These are phyloP conservation scores for Brachionus angularis DNA, from an alignment of 1,140 invertebrate species.

Conservation along the genomic window DNA sequence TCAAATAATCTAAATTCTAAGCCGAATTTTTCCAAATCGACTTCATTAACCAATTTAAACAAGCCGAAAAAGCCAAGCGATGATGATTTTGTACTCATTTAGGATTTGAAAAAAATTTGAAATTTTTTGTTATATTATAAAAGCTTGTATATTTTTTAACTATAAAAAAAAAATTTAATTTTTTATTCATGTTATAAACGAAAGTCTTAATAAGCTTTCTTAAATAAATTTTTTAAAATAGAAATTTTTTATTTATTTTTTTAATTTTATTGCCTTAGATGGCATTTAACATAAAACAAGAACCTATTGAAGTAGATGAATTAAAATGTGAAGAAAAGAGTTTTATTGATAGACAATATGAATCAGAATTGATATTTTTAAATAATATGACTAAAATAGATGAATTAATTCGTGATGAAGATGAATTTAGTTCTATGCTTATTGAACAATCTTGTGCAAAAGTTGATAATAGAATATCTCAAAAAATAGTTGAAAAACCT, in stretches of 20 bases:
- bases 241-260: not conserved
- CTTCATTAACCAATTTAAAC: no score
- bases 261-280: not conserved
- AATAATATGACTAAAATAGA: not conserved
- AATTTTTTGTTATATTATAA: no score
- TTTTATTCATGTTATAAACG: no score
- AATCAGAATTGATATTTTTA: constrained; percentile 3
- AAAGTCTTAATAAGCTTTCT: no score
- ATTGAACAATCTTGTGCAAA: no score
- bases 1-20: constrained; percentile 13
- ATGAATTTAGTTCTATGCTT: no score
- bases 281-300: not conserved
- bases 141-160: no score
- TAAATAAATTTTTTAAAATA: not conserved
- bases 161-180: not conserved
- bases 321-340: not conserved
- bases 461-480: not conserved
- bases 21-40: no score
- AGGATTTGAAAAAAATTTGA: no score
- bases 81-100: no score
- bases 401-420: no score
- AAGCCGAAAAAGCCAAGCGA: no score
- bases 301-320: constrained; percentile 6
- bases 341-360: constrained; percentile 14
- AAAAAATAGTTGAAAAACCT: not conserved